Base-by-base conservation (phyloP, 2,888 invertebrate species). In the Metalampra italica region DNA sequence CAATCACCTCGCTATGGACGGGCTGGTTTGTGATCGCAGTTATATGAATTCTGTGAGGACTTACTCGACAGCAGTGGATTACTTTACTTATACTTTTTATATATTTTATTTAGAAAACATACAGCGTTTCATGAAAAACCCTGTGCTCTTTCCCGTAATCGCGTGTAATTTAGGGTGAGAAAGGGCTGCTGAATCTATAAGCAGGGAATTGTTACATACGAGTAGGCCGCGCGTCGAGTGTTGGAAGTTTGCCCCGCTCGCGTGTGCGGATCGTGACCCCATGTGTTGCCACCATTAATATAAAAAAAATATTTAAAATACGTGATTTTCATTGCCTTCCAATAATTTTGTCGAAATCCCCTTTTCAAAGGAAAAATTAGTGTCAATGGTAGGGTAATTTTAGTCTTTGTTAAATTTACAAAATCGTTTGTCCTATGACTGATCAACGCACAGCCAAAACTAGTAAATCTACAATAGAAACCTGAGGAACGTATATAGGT, bases 131-230 rank as follows among this genome's bases (percentile, higher is more conserved):
- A 7, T 12, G 1, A n/a, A 37, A n/a, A 37, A 12, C 3, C 3
- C 37, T 37, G 7, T 3, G 13, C 37, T 13, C 60, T 64, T 60
- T 66, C 62, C 58, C 57, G 56, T 59, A 56, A 71, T 62, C 59
- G 57, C 60, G 59, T 60, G 53, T 54, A 66, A 60, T 70, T 75
- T 75, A 63, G 61, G 61, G 62, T 53, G 58, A 60, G 63, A 66
- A 68, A 64, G 58, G 58, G 62, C 66, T 63, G 57, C 66, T 68
- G 75, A 76, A 78, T 77, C 62, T 56, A 63, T 75, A 75, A 75
- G 70, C 66, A 71, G 73, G 62, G 66, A 64, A 71, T 69, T 64
- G 60, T 47, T 36, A 54, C n/a, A n/a, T n/a, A n/a, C n/a, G n/a
- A n/a, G n/a, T 54, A 62, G 49, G 46, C 55, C 36, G 63, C 59